Conservation (phyloP, 2,113 vertebrate genomes). For the Sigmodon hispidus region DNA sequence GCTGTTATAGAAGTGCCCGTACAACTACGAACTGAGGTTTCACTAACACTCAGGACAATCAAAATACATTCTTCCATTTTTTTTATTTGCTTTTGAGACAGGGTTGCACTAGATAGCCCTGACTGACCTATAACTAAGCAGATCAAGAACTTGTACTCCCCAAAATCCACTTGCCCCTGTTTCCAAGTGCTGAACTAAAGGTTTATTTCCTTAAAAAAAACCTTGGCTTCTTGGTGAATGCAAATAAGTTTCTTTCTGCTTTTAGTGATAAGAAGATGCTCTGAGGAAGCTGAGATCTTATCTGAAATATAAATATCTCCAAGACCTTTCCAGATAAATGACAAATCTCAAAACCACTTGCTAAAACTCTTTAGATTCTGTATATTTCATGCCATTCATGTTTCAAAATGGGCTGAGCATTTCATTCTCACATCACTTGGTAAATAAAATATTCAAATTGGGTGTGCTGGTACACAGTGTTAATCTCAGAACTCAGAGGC, state of each 20-base stretch:
- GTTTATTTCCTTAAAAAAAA: conserved; percentile 36
- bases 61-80: not conserved
- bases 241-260: not conserved
- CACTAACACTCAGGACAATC: conserved; percentile 21
- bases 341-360: not conserved
- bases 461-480: not conserved
- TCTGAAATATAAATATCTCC: not conserved
- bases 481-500: not conserved
- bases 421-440: not conserved
- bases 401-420: not conserved
- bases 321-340: conserved; percentile 19
- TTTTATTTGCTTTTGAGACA: not conserved
- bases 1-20: not conserved
- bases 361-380: conserved; percentile 9
- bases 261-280: not conserved
- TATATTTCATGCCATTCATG: conserved; percentile 6
- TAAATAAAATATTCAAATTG: conserved; percentile 3
- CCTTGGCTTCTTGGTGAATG: not conserved
- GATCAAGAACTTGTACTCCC: not conserved
- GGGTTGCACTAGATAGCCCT: not conserved
- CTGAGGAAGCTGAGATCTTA: not conserved
- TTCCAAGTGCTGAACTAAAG: not conserved
- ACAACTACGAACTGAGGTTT: not conserved
- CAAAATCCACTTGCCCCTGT: not conserved
- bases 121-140: not conserved